These are phyloP conservation scores for Cheilosia impressa DNA, from an alignment of 2,888 invertebrate species.

Conservation along the genomic window DNA sequence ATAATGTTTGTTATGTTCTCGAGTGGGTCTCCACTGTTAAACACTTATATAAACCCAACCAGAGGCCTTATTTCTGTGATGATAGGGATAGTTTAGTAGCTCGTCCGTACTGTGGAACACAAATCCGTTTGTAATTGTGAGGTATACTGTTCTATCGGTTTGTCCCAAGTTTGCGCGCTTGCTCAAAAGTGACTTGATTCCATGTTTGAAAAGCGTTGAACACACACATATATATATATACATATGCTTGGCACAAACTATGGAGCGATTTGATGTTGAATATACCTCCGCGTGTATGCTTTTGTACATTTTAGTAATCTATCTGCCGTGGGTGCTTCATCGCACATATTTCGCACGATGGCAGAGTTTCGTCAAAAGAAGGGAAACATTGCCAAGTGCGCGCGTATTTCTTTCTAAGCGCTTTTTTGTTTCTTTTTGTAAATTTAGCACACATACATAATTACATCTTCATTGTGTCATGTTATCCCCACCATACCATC, in stretches of 20 bases:
- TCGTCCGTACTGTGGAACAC: conserved; percentile 72
- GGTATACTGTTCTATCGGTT: conserved; percentile 73
- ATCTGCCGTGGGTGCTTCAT: conserved; percentile 28
- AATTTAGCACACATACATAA: conserved; percentile 75
- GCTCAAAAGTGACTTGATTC: conserved; percentile 11
- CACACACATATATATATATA: background rate
- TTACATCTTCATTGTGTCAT: conserved; percentile 76
- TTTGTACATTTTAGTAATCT: conserved; percentile 40
- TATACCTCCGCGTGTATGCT: conserved; percentile 74
- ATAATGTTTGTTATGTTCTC: conserved; percentile 19
- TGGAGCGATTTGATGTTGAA: conserved; percentile 73
- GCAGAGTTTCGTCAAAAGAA: conserved; percentile 50
- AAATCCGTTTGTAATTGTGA: conserved; percentile 75
- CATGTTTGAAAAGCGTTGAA: conserved; percentile 27
- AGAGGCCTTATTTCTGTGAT: conserved; percentile 83
- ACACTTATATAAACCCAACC: conserved; percentile 76
- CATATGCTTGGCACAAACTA: conserved; percentile 62
- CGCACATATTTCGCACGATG: conserved; percentile 39
- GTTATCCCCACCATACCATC: conserved; percentile 86
- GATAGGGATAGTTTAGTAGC: conserved; percentile 81
- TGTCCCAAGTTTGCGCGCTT: conserved; percentile 68
- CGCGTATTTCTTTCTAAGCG: conserved; percentile 2
- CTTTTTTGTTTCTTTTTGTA: conserved; percentile 28
- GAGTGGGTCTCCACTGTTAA: conserved; percentile 20
- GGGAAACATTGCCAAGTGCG: conserved; percentile 63